Percentiles rank a stretch among this genome's conserved stretches.
Evolutionary conservation across 2,113 vertebrate species (phyloP).

Genomic region (Ameiurus melas): DNA sequence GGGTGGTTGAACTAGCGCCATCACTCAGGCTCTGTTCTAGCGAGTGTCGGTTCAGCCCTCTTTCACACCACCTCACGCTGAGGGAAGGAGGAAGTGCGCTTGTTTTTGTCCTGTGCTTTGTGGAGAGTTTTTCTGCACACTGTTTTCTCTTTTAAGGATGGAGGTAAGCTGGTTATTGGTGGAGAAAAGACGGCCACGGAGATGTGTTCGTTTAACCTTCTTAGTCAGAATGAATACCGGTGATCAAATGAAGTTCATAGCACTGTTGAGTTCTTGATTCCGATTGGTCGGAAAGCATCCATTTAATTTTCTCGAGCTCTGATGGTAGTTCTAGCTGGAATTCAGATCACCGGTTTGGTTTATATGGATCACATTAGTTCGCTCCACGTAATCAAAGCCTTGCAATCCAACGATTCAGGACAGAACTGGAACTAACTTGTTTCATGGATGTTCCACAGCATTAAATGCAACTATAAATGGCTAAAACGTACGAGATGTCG

Average conservation of each 20-base stretch:
- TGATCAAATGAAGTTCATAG: not conserved
- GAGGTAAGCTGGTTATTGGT: conserved; percentile 62
- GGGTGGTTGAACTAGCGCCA: conserved; percentile 44
- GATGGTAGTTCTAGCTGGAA: not conserved
- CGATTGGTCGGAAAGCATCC: not conserved
- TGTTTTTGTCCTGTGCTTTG: conserved; percentile 54
- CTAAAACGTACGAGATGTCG: not conserved
- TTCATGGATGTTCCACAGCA: not conserved
- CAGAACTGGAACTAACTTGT: not conserved
- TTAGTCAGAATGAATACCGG: not conserved
- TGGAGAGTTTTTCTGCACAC: conserved; percentile 44
- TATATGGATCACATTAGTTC: not conserved
- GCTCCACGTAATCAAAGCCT: not conserved
- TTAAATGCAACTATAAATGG: not conserved
- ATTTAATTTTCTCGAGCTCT: not conserved
- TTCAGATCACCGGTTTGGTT: not conserved
- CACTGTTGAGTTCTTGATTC: not conserved
- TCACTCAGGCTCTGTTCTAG: conserved; percentile 37
- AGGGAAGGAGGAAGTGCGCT: not conserved
- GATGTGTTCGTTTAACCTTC: not conserved
- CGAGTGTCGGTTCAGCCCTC: not conserved
- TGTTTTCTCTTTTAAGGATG: conserved; percentile 57
- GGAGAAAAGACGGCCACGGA: not conserved
- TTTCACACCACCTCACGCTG: not conserved
- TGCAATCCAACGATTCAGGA: not conserved